These are phyloP conservation scores for Ochotona princeps DNA, from an alignment of 2,113 vertebrate species.

Conservation along the genomic window DNA sequence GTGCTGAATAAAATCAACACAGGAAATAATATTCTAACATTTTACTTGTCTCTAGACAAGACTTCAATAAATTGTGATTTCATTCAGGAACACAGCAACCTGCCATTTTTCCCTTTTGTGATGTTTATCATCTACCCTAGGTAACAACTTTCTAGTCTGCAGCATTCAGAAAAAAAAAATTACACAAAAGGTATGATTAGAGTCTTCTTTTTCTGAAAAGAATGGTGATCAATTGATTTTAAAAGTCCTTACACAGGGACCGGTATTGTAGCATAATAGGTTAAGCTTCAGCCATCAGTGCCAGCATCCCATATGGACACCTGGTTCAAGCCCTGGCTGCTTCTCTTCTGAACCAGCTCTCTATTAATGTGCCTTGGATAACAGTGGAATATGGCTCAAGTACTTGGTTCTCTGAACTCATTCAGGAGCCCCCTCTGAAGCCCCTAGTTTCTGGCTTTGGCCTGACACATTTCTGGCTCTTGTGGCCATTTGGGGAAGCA, in stretches of 20 bases:
- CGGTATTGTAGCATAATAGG: too few relatives aligned
- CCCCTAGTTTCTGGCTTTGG: too few relatives aligned
- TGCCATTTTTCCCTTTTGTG: background rate
- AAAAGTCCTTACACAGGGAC: background rate
- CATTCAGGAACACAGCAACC: background rate
- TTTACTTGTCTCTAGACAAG: background rate
- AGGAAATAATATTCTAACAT: conserved; percentile 3
- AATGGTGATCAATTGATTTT: conserved; percentile 18
- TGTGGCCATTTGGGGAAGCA: too few relatives aligned
- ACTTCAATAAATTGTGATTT: background rate
- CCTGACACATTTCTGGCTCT: too few relatives aligned
- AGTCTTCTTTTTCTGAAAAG: background rate
- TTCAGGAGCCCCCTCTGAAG: too few relatives aligned
- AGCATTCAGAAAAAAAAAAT: conserved; percentile 6
- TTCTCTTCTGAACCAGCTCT: too few relatives aligned
- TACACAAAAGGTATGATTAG: background rate
- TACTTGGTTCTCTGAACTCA: too few relatives aligned
- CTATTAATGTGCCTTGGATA: too few relatives aligned
- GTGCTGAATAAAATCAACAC: background rate
- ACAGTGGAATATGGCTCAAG: too few relatives aligned
- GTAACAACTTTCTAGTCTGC: background rate
- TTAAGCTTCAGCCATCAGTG: too few relatives aligned
- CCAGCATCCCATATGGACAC: too few relatives aligned
- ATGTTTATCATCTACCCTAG: background rate
- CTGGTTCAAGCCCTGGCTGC: too few relatives aligned